These are phyloP conservation scores for Poeciliopsis prolifica DNA, from an alignment of 2,113 vertebrate genomes.

Conservation along the genomic window DNA sequence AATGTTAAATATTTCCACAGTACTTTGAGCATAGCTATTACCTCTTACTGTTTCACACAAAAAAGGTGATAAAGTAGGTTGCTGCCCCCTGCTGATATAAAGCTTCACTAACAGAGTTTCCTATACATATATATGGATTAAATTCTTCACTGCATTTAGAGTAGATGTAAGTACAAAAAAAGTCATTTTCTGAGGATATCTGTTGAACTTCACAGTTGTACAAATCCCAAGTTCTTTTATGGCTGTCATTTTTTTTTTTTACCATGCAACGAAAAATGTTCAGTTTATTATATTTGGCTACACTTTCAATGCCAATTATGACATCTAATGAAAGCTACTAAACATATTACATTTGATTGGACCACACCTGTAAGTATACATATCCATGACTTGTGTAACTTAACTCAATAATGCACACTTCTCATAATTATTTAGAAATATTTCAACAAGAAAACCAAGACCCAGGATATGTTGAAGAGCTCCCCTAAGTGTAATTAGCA, in stretches of 20 bases:
- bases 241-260: background rate
- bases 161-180: background rate
- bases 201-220: background rate
- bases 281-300: background rate
- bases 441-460: background rate
- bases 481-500: background rate
- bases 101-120: background rate
- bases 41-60: background rate
- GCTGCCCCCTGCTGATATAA: constrained; percentile 4
- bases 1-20: background rate
- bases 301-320: background rate
- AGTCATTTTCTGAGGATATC: background rate
- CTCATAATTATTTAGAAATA: background rate
- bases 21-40: background rate
- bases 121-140: too few relatives aligned
- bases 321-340: too few relatives aligned
- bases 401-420: background rate
- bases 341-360: too few relatives aligned
- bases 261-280: background rate
- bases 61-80: constrained; percentile 5
- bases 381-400: too few relatives aligned
- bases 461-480: background rate
- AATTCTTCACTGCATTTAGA: too few relatives aligned
- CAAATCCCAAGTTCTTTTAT: background rate
- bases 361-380: too few relatives aligned